Evolutionary conservation across 2,888 invertebrate genomes (phyloP).

Genomic region (Clusia tigrina): DNA sequence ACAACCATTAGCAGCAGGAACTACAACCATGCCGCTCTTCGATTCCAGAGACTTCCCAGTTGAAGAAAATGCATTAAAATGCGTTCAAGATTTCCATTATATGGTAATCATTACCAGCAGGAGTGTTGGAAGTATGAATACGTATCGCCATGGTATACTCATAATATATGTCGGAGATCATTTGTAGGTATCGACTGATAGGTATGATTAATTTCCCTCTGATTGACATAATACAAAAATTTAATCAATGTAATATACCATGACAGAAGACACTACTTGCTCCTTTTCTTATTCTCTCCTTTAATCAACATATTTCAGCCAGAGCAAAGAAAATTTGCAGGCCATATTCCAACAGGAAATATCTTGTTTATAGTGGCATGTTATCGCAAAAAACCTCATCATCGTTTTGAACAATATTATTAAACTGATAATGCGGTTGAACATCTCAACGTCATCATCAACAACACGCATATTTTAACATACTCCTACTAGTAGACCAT

Average conservation of each 20-base stretch:
- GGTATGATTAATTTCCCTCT: too few species aligned
- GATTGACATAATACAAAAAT: too few species aligned
- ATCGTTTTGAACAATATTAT: slow-evolving; percentile 17
- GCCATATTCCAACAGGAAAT: slow-evolving; percentile 33
- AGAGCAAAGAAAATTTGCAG: background rate
- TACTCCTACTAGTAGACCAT: background rate
- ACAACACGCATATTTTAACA: background rate
- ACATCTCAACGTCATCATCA: slow-evolving; percentile 1
- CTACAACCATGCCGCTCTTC: slow-evolving; percentile 20
- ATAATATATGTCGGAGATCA: too few species aligned
- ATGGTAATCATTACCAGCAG: background rate
- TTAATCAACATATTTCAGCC: background rate
- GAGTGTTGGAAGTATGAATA: too few species aligned
- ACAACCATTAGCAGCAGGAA: slow-evolving; percentile 30
- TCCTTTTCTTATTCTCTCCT: background rate
- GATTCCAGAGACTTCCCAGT: slow-evolving; percentile 48
- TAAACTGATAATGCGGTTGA: too few species aligned
- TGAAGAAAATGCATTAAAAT: slow-evolving; percentile 44
- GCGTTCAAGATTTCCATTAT: slow-evolving; percentile 28
- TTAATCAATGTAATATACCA: background rate
- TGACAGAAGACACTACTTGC: background rate
- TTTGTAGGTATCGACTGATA: too few species aligned
- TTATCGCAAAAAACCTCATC: slow-evolving; percentile 13
- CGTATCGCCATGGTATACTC: too few species aligned
- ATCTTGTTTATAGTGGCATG: slow-evolving; percentile 33